Conservation (phyloP, 1,140 invertebrate genomes). For the Tetragonula clypearis region DNA sequence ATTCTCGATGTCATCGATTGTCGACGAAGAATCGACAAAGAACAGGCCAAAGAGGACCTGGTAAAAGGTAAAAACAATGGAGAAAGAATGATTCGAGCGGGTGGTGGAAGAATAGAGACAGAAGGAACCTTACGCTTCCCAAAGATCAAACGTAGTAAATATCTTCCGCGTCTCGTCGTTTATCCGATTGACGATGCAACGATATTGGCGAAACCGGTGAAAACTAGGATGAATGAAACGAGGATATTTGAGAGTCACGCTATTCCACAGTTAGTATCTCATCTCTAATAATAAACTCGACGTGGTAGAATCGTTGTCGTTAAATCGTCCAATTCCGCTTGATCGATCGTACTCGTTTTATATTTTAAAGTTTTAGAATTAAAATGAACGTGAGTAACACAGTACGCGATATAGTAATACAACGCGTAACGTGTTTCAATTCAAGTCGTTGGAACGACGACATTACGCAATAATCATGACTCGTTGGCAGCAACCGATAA, state of each 20-base stretch:
- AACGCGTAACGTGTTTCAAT: neutral
- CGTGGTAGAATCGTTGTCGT: neutral
- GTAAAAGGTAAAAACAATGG: rapidly evolving
- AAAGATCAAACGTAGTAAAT: neutral
- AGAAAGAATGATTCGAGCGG: neutral
- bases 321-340: neutral
- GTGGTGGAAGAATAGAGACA: neutral
- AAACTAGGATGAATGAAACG: neutral
- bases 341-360: neutral
- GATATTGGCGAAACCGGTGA: neutral
- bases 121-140: no score
- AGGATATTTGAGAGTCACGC: neutral
- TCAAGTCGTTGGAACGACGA: neutral
- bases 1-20: neutral
- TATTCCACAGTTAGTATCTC: neutral
- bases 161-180: neutral
- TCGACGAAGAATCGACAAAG: neutral
- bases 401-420: neutral
- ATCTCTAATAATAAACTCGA: neutral
- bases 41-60: neutral
- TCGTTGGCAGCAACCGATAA: neutral
- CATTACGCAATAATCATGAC: neutral
- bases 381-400: neutral
- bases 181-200: neutral
- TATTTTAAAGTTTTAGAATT: neutral